Conservation (phyloP, 1,140 invertebrate genomes). For the Aphidius gifuensis region DNA sequence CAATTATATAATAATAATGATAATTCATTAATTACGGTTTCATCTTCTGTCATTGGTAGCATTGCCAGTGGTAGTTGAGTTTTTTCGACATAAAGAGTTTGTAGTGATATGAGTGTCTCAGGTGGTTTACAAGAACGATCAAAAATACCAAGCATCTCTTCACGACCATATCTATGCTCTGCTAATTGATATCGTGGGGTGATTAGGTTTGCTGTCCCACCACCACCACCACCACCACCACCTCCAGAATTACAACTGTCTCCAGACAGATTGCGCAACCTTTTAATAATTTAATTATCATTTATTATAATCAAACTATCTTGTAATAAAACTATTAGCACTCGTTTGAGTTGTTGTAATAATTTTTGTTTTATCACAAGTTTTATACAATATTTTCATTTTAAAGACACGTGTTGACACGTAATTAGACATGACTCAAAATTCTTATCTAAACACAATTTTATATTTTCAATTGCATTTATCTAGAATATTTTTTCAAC, state of each 20-base stretch:
- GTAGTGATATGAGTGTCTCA: constrained; percentile 63
- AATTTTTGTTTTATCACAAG: no score
- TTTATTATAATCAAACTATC: background rate
- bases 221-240: constrained; percentile 46
- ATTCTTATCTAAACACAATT: background rate
- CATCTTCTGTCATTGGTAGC: constrained; percentile 75
- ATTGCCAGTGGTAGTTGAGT: constrained; percentile 74
- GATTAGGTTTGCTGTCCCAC: constrained; percentile 50
- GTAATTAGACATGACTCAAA: no score
- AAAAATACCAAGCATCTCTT: constrained; percentile 85
- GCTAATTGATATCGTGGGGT: constrained; percentile 64
- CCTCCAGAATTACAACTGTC: constrained; percentile 50
- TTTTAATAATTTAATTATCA: constrained; percentile 29
- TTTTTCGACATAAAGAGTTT: constrained; percentile 71
- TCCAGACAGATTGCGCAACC: constrained; percentile 65
- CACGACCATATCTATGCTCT: constrained; percentile 77
- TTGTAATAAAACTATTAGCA: background rate
- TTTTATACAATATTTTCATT: no score
- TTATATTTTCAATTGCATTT: background rate
- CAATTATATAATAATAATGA: constrained; percentile 11
- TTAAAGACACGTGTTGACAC: no score
- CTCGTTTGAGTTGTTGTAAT: no score
- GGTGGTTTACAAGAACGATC: constrained; percentile 67
- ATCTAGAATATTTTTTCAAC: no score
- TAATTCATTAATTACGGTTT: constrained; percentile 60